A percentile compares a stretch with the other conserved stretches of the same genome.
phyloP scores from a whole-genome alignment of 2,113 vertebrate genomes.

The Albula goreensis region DNA sequence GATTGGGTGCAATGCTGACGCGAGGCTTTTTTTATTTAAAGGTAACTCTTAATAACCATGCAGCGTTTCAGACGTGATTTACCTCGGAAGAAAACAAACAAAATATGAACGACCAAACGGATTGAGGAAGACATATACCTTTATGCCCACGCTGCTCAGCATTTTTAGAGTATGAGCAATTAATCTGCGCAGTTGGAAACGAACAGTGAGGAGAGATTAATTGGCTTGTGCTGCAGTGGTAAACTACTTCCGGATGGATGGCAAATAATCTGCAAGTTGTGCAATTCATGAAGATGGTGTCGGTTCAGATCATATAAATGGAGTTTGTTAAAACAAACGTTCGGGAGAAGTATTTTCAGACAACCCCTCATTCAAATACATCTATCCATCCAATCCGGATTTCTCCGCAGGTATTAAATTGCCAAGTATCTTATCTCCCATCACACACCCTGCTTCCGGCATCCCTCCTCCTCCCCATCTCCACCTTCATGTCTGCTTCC shows the following conservation, averaged over 20 bases:
- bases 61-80: neutral
- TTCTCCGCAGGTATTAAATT: too few relatives aligned
- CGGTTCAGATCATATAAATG: conserved; percentile 9
- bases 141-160: conserved; percentile 26
- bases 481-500: too few relatives aligned
- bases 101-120: neutral
- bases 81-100: neutral
- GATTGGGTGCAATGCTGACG: neutral
- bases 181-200: neutral
- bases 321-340: conserved; percentile 38
- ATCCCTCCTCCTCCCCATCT: too few relatives aligned
- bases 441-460: too few relatives aligned
- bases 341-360: too few relatives aligned
- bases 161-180: conserved; percentile 20
- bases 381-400: too few relatives aligned
- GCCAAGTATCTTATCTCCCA: too few relatives aligned
- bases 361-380: too few relatives aligned
- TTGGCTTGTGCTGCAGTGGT: neutral
- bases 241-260: neutral
- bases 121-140: neutral
- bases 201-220: neutral
- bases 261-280: neutral
- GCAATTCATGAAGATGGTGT: conserved; percentile 4
- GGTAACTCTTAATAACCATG: neutral
- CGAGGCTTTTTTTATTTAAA: neutral